Evolutionary conservation across 2,888 invertebrate genomes (phyloP), one percentile per base, ranked within the genome.

Genomic region (Rhyacophila evoluta): DNA sequence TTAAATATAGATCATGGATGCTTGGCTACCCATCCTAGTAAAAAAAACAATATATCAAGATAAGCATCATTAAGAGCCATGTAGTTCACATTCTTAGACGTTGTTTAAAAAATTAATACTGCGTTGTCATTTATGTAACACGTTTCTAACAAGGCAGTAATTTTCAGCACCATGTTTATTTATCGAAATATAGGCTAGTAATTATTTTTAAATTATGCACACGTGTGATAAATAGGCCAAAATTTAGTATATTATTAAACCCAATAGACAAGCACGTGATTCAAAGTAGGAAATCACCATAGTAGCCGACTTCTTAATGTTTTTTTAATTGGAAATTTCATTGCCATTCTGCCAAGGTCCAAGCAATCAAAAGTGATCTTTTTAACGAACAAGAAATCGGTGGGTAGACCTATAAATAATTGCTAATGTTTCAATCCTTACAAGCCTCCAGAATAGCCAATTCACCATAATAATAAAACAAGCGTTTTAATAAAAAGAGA

Each of bases 261-360:
- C n/a, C 25, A 55, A 55, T 25, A 55, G 55, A 55, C 55, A 55
- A 6, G 1, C 55, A 55, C 10, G 19, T 55, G 19, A 55, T 25
- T 25, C 19, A 10, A 55, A 55, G 55, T 55, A 55, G 55, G 55
- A 55, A 55, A 25, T 55, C 15, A 4, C 8, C 19, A 10, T 19
- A 19, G 41, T 41, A 55, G 55, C 19, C 19, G 41, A 41, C 15
- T 55, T 55, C 55, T 55, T 55, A 55, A 55, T 55, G 25, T 55
- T 19, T 55, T 55, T 55, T 55, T 55, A 55, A 55, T 55, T 55
- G 25, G 19, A 55, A 19, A 25, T 25, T 55, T 55, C 55, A 55
- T 55, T 55, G 55, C 55, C 55, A 55, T 8, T 8, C 1, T 8
- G 8, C 25, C 55, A 55, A 55, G 55, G 25, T 55, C 55, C 12